phyloP scores from a whole-genome alignment of 2,113 vertebrate genomes.

The Erpornis zantholeuca region DNA sequence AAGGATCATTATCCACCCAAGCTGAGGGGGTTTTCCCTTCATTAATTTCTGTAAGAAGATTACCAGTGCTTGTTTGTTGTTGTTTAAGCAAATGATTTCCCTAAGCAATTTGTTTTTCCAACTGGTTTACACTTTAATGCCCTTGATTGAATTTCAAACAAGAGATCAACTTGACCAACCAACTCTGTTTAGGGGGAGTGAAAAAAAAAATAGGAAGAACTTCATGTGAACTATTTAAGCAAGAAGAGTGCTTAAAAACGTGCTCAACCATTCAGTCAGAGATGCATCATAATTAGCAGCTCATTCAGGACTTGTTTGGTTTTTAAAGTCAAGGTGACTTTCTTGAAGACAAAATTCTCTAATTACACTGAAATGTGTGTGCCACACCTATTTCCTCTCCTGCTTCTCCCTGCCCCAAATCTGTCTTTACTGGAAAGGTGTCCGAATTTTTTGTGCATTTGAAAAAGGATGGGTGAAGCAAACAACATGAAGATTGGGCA shows the following conservation, averaged over 20 bases:
- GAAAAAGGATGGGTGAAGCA: background rate
- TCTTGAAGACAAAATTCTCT: background rate
- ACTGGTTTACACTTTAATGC: conserved; percentile 99
- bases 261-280: conserved; percentile 46
- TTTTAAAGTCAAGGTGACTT: conserved; percentile 63
- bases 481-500: background rate
- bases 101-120: conserved; percentile 99
- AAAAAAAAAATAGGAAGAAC: background rate
- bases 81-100: conserved; percentile 99
- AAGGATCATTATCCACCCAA: conserved; percentile 78
- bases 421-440: background rate
- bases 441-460: background rate
- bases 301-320: conserved; percentile 20
- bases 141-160: conserved; percentile 95
- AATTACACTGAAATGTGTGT: background rate
- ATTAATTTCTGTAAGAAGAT: conserved; percentile 99
- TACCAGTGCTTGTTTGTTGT: conserved; percentile 95
- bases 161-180: conserved; percentile 90
- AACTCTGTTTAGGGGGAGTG: conserved; percentile 62
- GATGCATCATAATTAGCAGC: conserved; percentile 35
- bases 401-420: background rate
- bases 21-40: conserved; percentile 84
- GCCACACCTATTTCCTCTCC: background rate
- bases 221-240: conserved; percentile 62
- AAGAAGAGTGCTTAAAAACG: conserved; percentile 20